Evolutionary conservation across 92 coral and sea anemone species (phyloP).

Genomic region (Parazoanthus swiftii): DNA sequence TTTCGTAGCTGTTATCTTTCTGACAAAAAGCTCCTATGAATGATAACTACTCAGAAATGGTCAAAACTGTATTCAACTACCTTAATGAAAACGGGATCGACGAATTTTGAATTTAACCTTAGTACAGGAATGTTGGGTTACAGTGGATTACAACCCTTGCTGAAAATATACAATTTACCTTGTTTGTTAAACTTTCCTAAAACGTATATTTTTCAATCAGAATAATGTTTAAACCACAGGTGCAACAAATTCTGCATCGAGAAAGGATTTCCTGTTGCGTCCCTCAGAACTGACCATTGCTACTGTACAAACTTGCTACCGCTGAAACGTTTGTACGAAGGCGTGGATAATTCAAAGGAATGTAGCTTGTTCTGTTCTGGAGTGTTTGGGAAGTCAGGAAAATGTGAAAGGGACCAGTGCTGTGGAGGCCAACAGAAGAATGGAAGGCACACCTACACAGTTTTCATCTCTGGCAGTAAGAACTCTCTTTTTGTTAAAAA

Average conservation of each 20-base stretch:
- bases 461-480: slow-evolving; percentile 22
- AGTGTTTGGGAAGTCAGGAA: neutral
- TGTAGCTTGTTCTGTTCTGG: slow-evolving; percentile 4
- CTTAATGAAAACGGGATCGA: too few species aligned
- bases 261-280: slow-evolving; percentile 4
- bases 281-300: neutral
- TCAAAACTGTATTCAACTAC: too few species aligned
- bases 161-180: too few species aligned
- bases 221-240: neutral
- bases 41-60: too few species aligned
- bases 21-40: too few species aligned
- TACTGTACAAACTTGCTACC: neutral
- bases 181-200: too few species aligned
- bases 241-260: slow-evolving; percentile 6
- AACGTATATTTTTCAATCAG: too few species aligned
- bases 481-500: neutral
- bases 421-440: neutral
- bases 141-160: too few species aligned
- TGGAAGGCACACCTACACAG: neutral
- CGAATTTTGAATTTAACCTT: too few species aligned
- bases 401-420: neutral
- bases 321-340: neutral
- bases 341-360: neutral
- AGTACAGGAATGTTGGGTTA: too few species aligned
- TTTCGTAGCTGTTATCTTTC: too few species aligned